Conservation (phyloP, 2,888 invertebrate genomes). For the Ceramica pisi region DNA sequence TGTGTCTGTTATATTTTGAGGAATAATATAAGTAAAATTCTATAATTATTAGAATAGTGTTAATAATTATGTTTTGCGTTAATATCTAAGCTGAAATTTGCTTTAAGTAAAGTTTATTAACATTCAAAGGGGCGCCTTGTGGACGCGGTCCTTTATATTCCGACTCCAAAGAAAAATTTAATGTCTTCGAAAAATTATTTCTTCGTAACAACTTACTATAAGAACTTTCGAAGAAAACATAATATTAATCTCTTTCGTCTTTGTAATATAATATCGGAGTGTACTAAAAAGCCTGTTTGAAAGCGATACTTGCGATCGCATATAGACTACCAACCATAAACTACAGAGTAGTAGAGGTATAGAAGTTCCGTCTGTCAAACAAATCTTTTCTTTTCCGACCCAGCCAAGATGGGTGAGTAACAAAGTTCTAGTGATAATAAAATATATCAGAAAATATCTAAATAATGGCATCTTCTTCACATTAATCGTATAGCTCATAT, state of each 20-base stretch:
- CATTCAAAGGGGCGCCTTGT: slow-evolving; percentile 73
- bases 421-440: slow-evolving; percentile 58
- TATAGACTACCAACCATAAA: slow-evolving; percentile 78
- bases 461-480: slow-evolving; percentile 25
- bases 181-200: slow-evolving; percentile 81
- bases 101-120: slow-evolving; percentile 70
- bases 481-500: slow-evolving; percentile 35
- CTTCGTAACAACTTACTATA: slow-evolving; percentile 79
- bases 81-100: slow-evolving; percentile 70
- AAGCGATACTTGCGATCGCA: slow-evolving; percentile 57
- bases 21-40: slow-evolving; percentile 70
- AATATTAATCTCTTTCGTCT: slow-evolving; percentile 69
- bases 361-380: slow-evolving; percentile 78
- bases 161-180: slow-evolving; percentile 74
- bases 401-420: slow-evolving; percentile 93
- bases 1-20: slow-evolving; percentile 55
- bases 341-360: slow-evolving; percentile 72
- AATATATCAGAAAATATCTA: slow-evolving; percentile 74
- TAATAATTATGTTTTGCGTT: slow-evolving; percentile 73
- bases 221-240: slow-evolving; percentile 83
- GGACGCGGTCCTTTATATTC: slow-evolving; percentile 73
- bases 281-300: slow-evolving; percentile 79
- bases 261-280: slow-evolving; percentile 74
- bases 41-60: slow-evolving; percentile 59
- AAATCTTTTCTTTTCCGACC: slow-evolving; percentile 91